Evolutionary conservation across 2,888 invertebrate species (phyloP).

Genomic region (Pemphredon lugubris): DNA sequence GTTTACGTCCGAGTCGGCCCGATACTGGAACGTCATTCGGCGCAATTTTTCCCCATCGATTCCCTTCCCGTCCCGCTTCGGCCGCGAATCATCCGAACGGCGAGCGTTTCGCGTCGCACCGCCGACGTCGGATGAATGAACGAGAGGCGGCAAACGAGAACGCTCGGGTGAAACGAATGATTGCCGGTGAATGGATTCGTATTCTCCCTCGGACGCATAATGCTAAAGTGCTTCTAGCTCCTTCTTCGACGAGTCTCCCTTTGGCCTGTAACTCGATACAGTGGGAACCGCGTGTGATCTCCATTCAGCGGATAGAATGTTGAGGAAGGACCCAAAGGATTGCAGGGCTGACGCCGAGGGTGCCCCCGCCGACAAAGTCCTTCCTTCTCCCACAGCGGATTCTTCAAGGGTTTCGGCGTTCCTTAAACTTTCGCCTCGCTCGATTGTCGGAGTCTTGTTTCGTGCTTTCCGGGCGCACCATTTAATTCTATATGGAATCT

Average conservation of each 20-base stretch:
- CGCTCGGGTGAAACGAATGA: conserved; percentile 68
- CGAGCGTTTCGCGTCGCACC: no score
- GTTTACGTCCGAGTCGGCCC: no score
- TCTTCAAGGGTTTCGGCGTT: conserved; percentile 27
- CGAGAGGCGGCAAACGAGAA: conserved; percentile 40
- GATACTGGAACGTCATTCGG: no score
- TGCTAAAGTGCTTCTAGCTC: conserved; percentile 58
- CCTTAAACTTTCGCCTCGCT: conserved; percentile 28
- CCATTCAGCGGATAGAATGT: conserved; percentile 72
- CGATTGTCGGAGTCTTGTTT: conserved; percentile 31
- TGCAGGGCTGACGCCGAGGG: conserved; percentile 64
- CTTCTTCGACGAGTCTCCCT: conserved; percentile 54
- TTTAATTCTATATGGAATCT: no score
- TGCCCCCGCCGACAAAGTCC: conserved; percentile 60
- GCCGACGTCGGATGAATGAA: conserved; percentile 50
- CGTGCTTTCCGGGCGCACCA: conserved; percentile 17
- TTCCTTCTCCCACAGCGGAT: conserved; percentile 27
- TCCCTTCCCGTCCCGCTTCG: conserved; percentile 22
- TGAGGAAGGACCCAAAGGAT: conserved; percentile 73
- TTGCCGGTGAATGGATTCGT: conserved; percentile 75
- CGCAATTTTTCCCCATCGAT: no score
- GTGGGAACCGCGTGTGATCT: conserved; percentile 78
- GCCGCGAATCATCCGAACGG: conserved; percentile 10
- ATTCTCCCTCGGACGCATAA: conserved; percentile 71
- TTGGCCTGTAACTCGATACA: conserved; percentile 78